Conservation (phyloP, 2,113 vertebrate species). For the Puffinus mauretanicus region DNA sequence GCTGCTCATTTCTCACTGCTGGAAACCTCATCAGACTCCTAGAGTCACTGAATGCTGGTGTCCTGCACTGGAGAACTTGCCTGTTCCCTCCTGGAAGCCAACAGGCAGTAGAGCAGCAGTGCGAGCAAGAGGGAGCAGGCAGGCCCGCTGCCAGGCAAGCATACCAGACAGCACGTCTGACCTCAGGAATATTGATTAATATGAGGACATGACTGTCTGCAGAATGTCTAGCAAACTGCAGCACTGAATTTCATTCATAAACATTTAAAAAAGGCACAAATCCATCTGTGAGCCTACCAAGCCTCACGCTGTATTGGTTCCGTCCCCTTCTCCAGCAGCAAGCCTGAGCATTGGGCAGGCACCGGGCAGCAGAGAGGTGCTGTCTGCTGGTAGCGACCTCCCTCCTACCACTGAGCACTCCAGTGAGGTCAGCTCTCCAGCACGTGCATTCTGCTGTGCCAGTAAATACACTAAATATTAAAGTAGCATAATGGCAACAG, state of each 20-base stretch:
- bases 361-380: neutral
- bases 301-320: neutral
- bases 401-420: neutral
- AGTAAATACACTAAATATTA: neutral
- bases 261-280: slow-evolving; percentile 45
- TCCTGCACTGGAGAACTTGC: neutral
- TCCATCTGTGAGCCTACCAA: slow-evolving; percentile 39
- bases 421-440: neutral
- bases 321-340: neutral
- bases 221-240: neutral
- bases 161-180: neutral
- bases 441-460: neutral
- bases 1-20: neutral
- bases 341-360: neutral
- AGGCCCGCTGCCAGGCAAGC: neutral
- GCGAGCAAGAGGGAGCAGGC: neutral
- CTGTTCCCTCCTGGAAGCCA: neutral
- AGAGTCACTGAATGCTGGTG: neutral
- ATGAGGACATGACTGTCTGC: slow-evolving; percentile 42
- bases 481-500: neutral
- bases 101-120: neutral
- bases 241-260: slow-evolving; percentile 24
- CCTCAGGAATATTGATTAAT: neutral
- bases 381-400: rapidly evolving
- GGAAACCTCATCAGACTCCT: neutral